These are phyloP conservation scores for Subanguina moxae DNA, from an alignment of 1,140 invertebrate genomes.

Conservation along the genomic window DNA sequence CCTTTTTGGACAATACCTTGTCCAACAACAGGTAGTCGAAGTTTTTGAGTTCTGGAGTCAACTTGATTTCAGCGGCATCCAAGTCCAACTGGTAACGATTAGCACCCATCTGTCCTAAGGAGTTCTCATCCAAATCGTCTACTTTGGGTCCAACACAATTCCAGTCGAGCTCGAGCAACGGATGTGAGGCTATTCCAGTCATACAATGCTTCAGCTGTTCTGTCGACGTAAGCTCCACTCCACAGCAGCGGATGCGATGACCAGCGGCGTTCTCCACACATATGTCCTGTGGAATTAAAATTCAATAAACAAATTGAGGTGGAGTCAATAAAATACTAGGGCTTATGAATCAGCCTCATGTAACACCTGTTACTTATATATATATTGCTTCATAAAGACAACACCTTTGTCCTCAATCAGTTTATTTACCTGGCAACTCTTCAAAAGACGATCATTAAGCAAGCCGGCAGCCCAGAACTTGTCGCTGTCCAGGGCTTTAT, in stretches of 20 bases:
- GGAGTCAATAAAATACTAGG: no score
- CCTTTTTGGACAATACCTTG: conserved; percentile 56
- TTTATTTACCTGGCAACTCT: conserved; percentile 44
- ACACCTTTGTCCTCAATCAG: no score
- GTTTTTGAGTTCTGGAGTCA: conserved; percentile 51
- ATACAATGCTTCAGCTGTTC: conserved; percentile 53
- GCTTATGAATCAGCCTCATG: no score
- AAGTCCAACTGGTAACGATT: conserved; percentile 57
- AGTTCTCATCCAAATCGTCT: conserved; percentile 53
- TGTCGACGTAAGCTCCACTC: conserved; percentile 68
- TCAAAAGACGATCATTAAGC: conserved; percentile 50
- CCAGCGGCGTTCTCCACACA: conserved; percentile 73
- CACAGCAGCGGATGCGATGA: conserved; percentile 69
- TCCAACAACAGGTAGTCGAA: conserved; percentile 54
- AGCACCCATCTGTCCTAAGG: conserved; percentile 54
- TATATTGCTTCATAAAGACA: no score
- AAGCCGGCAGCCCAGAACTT: conserved; percentile 51
- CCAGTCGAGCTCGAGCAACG: conserved; percentile 61
- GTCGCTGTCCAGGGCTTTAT: conserved; percentile 52
- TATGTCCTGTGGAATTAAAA: conserved; percentile 62
- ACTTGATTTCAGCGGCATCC: conserved; percentile 33
- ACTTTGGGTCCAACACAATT: conserved; percentile 54
- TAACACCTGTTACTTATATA: no score
- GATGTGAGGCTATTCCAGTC: conserved; percentile 58
- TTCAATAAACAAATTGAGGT: not conserved